Conservation (phyloP, 1,140 invertebrate species). For the Hirudo medicinalis region DNA sequence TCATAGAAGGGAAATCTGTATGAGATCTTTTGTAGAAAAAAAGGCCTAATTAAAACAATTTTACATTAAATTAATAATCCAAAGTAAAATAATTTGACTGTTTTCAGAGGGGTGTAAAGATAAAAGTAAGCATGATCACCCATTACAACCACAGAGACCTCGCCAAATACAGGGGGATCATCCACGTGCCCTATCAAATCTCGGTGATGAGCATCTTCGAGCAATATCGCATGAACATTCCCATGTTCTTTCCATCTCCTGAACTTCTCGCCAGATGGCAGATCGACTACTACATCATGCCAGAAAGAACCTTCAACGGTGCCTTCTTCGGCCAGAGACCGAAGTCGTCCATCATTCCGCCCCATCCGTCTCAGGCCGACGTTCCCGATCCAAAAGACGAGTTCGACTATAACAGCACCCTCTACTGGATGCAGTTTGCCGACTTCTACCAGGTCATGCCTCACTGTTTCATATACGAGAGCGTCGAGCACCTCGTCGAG, state of each 20-base stretch:
- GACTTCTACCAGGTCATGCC: slow-evolving; percentile 21
- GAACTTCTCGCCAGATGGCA: slow-evolving; percentile 20
- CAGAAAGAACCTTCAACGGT: slow-evolving; percentile 7
- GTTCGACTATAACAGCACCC: slow-evolving; percentile 2
- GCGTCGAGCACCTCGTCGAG: slow-evolving; percentile 18
- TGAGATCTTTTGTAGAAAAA: too few species aligned
- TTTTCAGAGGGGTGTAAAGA: too few species aligned
- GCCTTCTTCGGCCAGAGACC: not conserved
- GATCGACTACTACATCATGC: slow-evolving; percentile 10
- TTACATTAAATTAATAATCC: too few species aligned
- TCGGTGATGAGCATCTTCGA: slow-evolving; percentile 20
- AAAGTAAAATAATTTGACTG: too few species aligned
- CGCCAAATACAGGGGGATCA: slow-evolving; percentile 21
- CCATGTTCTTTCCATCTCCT: slow-evolving; percentile 23
- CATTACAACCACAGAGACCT: slow-evolving; percentile 14
- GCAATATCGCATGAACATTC: slow-evolving; percentile 21
- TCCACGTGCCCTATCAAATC: slow-evolving; percentile 23
- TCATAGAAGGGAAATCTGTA: too few species aligned
- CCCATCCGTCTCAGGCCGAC: not conserved
- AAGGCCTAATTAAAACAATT: too few species aligned
- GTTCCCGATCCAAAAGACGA: slow-evolving; percentile 16
- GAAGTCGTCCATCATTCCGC: slow-evolving; percentile 6
- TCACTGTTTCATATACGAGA: slow-evolving; percentile 16
- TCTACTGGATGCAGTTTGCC: slow-evolving; percentile 22
- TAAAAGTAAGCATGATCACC: not conserved